Conservation (phyloP, 2,888 invertebrate species). For the Drosophila cognata region DNA sequence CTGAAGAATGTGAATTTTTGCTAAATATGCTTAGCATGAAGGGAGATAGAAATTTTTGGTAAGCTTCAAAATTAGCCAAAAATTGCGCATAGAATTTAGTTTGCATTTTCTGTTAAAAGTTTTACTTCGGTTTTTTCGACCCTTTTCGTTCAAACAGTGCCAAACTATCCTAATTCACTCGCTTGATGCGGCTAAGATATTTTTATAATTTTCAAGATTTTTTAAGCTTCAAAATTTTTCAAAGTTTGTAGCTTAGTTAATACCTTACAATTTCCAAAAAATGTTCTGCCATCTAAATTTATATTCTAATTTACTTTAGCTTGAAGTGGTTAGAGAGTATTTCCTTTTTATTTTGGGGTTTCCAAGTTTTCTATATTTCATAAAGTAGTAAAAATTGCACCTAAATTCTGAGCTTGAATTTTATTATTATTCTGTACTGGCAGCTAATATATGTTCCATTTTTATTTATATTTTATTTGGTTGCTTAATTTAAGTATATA, state of each 20-base stretch:
- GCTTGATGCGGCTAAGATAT: not conserved
- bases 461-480: not conserved
- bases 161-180: not conserved
- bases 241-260: not conserved
- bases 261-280: not conserved
- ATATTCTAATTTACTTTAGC: no score
- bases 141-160: not conserved
- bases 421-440: not conserved
- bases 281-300: no score
- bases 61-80: not conserved
- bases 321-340: no score
- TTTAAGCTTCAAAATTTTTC: not conserved
- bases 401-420: not conserved
- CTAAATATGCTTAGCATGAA: not conserved
- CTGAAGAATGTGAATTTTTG: not conserved
- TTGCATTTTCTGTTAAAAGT: not conserved
- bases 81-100: not conserved
- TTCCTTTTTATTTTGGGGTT: not conserved
- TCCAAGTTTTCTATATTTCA: not conserved
- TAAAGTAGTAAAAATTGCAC: not conserved
- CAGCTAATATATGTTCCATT: not conserved
- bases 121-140: not conserved
- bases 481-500: constrained; percentile 18
- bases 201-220: not conserved
- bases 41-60: not conserved